Base-by-base conservation (phyloP, 1,140 invertebrate species). In the Procambarus virginalis region DNA sequence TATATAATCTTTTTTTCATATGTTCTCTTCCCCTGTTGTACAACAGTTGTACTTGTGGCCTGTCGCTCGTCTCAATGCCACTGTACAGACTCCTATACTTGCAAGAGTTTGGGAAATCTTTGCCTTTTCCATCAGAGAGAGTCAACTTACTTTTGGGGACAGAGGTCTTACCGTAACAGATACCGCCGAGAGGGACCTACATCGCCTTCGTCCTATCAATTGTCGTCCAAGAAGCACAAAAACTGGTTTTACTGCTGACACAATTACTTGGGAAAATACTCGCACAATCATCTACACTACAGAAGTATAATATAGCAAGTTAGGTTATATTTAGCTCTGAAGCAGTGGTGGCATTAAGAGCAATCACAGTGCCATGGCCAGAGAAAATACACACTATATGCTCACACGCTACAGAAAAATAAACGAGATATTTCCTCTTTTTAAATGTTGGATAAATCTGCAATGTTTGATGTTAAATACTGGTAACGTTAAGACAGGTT, bases 31-130 rank as follows among this genome's bases (percentile, higher is more conserved):
- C 9, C 34, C 77, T 58, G 5, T 51, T 51, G 51, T 48, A 0
- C 17, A 10, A 6, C 80, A 84, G 82, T 34, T 45, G 6, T 14
- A 84, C 6, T 5, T 84, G 82, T 84, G 82, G 82, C 82, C 82
- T 2, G 45, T 84, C 45, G 82, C 82, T 48, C 10, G 17, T 14
- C 82, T 70, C 70, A 84, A 84, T 20, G 82, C 10, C 3, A 84
- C 82, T 17, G 82, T 84, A 34, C 82, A 84, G 82, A 84, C 45
- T 12, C 82, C 46, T 84, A 84, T 68, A 84, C 82, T 4, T 84
- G 82, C 46, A 46, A 20, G 20, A 84, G 82, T 84, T 84, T 46
- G n/a, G 55, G 22, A 45, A 46, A 46, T 73, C 82, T 46, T 48
- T 48, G 46, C 82, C 82, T 45, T 84, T 84, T 20, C 82, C 82